A percentile compares a stretch with the other conserved stretches of the same genome.
Evolutionary conservation across 2,113 vertebrate species (phyloP).

Genomic region (Sinocyclocheilus rhinocerous): DNA sequence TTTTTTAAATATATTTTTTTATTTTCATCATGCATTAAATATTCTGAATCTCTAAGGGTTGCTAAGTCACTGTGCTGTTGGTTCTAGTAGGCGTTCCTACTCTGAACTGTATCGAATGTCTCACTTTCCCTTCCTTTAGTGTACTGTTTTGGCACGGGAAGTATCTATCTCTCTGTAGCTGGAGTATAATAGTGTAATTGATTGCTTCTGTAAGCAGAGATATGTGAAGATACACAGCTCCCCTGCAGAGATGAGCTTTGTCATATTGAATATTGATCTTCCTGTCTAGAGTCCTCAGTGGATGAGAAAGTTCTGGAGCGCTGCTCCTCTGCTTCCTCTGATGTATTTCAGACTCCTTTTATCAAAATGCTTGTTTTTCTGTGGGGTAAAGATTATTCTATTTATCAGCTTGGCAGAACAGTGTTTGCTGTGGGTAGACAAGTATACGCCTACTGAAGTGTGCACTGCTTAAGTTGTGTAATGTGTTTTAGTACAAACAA

Average conservation of each 20-base stretch:
- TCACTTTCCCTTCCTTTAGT: not conserved
- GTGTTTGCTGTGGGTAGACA: conserved; percentile 22
- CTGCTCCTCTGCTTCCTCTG: not conserved
- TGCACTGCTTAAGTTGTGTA: not conserved
- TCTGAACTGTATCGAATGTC: conserved; percentile 7
- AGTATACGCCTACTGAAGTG: not conserved
- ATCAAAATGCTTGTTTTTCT: not conserved
- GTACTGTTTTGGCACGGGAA: not conserved
- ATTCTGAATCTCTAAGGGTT: not conserved
- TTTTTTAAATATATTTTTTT: not conserved
- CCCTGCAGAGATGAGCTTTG: conserved; percentile 53
- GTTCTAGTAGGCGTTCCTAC: not conserved
- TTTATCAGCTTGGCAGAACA: conserved; percentile 7
- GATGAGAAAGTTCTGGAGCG: conserved; percentile 20
- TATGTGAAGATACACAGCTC: conserved; percentile 39
- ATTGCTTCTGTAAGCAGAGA: conserved; percentile 55
- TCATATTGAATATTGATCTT: conserved; percentile 56
- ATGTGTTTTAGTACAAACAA: not conserved
- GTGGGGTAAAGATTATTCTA: conserved; percentile 9
- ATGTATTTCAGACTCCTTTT: conserved; percentile 10
- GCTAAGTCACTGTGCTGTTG: not conserved
- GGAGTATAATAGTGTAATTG: conserved; percentile 55
- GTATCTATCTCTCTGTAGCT: conserved; percentile 3
- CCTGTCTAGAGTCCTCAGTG: conserved; percentile 22
- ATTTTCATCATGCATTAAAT: not conserved